Evolutionary conservation across 2,797 vertebrate genomes (phyloP).

Genomic region (Gallinago stenura): DNA sequence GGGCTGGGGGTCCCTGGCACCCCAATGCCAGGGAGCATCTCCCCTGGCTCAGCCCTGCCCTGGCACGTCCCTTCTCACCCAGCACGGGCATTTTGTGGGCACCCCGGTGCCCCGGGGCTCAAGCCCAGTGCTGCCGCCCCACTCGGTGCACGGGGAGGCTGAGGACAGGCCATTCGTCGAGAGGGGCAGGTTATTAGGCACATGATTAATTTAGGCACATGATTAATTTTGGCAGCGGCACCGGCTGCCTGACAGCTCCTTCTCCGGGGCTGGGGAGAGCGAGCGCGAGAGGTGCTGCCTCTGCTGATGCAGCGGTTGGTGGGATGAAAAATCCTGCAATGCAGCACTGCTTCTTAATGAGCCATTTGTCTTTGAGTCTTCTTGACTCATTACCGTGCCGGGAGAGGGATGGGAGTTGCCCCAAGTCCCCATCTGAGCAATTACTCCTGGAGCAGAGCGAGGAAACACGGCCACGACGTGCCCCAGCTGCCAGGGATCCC

Average conservation of each 20-base stretch:
- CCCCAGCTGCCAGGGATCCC: constrained; percentile 63
- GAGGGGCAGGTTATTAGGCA: constrained; percentile 55
- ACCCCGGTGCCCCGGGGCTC: background rate
- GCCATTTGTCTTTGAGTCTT: constrained; percentile 77
- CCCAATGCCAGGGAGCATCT: fast-evolving
- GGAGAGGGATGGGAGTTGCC: constrained; percentile 67
- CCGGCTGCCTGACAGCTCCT: constrained; percentile 63
- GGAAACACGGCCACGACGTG: background rate
- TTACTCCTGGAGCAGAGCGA: constrained; percentile 55
- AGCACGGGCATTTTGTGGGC: fast-evolving
- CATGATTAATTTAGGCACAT: constrained; percentile 67
- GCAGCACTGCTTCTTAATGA: constrained; percentile 79
- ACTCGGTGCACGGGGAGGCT: fast-evolving
- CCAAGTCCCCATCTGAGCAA: constrained; percentile 61
- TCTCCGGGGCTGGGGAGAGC: constrained; percentile 50
- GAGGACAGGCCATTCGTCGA: background rate
- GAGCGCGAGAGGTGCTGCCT: constrained; percentile 60
- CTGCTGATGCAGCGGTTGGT: constrained; percentile 76
- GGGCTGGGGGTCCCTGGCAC: background rate
- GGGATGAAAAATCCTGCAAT: constrained; percentile 75
- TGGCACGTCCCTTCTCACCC: fast-evolving
- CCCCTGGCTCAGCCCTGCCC: background rate
- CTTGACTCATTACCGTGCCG: constrained; percentile 74
- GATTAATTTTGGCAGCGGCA: constrained; percentile 69
- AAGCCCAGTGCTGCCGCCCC: fast-evolving